Evolutionary conservation across 2,888 invertebrate genomes (phyloP).

Genomic region (Zhuqinia jingwanae): DNA sequence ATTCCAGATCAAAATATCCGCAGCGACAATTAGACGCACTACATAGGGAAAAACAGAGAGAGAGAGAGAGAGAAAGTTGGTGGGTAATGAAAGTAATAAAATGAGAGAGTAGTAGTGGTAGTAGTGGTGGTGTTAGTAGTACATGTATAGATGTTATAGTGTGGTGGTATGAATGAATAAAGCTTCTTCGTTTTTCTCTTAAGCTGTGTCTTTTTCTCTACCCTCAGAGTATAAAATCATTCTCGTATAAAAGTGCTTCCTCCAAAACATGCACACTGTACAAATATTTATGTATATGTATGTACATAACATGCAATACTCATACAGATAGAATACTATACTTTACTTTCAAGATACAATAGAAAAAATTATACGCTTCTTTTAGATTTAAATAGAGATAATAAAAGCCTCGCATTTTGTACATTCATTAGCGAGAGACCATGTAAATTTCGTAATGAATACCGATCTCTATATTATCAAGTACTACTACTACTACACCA

Average conservation of each 20-base stretch:
- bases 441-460: slow-evolving; percentile 11
- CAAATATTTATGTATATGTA: background rate
- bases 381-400: slow-evolving; percentile 35
- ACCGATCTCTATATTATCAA: slow-evolving; percentile 1
- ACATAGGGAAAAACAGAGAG: slow-evolving; percentile 1
- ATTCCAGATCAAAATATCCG: slow-evolving; percentile 70
- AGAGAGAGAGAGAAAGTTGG: slow-evolving; percentile 61
- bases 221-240: slow-evolving; percentile 55
- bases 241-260: no score
- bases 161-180: slow-evolving; percentile 48
- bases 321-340: background rate
- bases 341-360: background rate
- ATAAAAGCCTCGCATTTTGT: slow-evolving; percentile 31
- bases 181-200: slow-evolving; percentile 31
- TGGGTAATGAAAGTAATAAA: slow-evolving; percentile 70
- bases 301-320: background rate
- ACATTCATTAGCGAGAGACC: slow-evolving; percentile 2
- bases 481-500: no score
- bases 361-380: background rate
- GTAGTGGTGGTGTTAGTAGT: no score
- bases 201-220: slow-evolving; percentile 58
- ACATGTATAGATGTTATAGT: no score
- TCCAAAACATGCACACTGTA: no score
- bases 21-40: slow-evolving; percentile 67
- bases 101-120: slow-evolving; percentile 48